These are phyloP conservation scores for Microplitis manilae DNA, from an alignment of 2,888 invertebrate genomes.

Conservation along the genomic window DNA sequence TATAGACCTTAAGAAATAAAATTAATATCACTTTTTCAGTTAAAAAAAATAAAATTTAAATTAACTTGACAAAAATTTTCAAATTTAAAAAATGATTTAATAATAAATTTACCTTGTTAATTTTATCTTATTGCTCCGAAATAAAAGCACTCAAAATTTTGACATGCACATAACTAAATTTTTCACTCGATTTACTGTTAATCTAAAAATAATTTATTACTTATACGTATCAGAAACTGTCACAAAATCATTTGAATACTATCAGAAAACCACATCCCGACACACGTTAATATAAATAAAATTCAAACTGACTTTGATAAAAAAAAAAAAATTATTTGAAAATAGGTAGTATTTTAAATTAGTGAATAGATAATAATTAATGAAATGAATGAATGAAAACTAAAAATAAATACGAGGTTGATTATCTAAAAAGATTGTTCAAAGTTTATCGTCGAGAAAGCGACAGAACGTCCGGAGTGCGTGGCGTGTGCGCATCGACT, in stretches of 20 bases:
- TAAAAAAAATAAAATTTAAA: too few relatives aligned
- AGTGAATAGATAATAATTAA: not conserved
- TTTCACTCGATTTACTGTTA: too few relatives aligned
- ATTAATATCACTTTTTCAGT: too few relatives aligned
- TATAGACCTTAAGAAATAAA: too few relatives aligned
- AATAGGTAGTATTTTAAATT: not conserved
- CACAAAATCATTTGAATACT: not conserved
- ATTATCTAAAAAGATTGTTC: not conserved
- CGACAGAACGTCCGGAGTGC: constrained; percentile 62
- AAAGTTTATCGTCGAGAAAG: not conserved
- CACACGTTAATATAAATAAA: not conserved
- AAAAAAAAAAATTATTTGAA: not conserved
- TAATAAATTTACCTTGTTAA: too few relatives aligned
- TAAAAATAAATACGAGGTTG: not conserved
- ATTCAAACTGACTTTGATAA: not conserved
- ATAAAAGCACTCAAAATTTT: too few relatives aligned
- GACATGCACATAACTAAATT: too few relatives aligned
- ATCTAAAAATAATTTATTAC: too few relatives aligned
- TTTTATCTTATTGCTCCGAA: too few relatives aligned
- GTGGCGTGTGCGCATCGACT: constrained; percentile 71
- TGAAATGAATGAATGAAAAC: not conserved
- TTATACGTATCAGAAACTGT: not conserved
- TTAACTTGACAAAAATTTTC: too few relatives aligned
- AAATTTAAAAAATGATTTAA: too few relatives aligned
- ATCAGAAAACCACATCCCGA: not conserved